Base-by-base conservation (phyloP, 2,888 invertebrate species). In the Schizotus pectinicornis region DNA sequence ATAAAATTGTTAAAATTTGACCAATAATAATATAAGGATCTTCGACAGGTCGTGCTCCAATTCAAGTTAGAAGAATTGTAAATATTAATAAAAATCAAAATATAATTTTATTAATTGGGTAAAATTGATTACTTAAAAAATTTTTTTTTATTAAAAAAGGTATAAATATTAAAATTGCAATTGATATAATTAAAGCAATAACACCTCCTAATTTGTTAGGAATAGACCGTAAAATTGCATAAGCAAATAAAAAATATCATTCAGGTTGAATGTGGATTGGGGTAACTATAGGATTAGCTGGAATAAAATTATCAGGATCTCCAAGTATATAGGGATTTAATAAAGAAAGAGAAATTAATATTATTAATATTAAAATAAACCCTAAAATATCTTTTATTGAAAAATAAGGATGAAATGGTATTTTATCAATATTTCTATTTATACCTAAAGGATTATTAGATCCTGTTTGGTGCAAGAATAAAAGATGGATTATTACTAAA, bases 191-290 rank as follows among this genome's bases (percentile, higher is more conserved):
- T 81, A 90, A 72, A 0, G 86, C 86, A 71, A 89, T 80, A 42
- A 91, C 90, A 62, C 91, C 90, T 49, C 90, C 89, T 80, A 90
- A 74, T 84, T 92, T 91, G 81, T 89, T 91, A 5, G 91, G 90
- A 56, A 92, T 89, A 35, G 90, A 89, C 22, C 91, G 91, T 72
- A 92, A 67, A 82, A 92, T 91, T 11, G 90, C 88, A 78, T 91
- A 91, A 8, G 91, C 90, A 83, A 91, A 91, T 82, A 92, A 77
- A 72, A 91, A 92, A 77, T 92, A 92, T 86, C 90, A 92, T 85
- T 92, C 91, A 30, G 90, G 91, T 84, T 91, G 88, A 81, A 91
- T 91, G 74, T 91, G 91, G 6, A 84, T 76, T 0, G 91, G 90
- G 0, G 90, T 90, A 9, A 86, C 82, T 81, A 89, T 70, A 0